Evolutionary conservation across 2,888 invertebrate genomes (phyloP).

Genomic region (Plagodis pulveraria): DNA sequence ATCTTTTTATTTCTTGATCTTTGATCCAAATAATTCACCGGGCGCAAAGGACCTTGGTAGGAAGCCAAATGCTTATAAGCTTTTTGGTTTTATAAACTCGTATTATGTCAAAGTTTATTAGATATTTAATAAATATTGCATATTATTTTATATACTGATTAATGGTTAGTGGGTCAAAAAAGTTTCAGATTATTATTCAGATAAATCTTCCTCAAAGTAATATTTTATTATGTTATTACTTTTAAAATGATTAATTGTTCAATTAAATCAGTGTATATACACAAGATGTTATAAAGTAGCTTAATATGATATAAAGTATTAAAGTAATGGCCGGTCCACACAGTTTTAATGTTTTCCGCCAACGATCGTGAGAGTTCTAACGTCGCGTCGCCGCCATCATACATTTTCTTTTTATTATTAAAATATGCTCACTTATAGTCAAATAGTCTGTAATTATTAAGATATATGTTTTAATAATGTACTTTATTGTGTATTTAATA

Average conservation of each 20-base stretch:
- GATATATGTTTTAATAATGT: conserved; percentile 45
- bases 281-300: conserved; percentile 37
- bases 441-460: conserved; percentile 48
- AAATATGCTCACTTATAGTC: conserved; percentile 41
- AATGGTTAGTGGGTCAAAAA: not conserved
- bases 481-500: conserved; percentile 12
- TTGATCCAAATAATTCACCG: conserved; percentile 17
- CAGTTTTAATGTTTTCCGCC: conserved; percentile 53
- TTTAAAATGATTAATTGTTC: conserved; percentile 10
- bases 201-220: conserved; percentile 5
- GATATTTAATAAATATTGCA: conserved; percentile 3
- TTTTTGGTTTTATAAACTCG: conserved; percentile 1
- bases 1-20: conserved; percentile 25
- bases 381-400: conserved; percentile 41
- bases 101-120: not conserved
- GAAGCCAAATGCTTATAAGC: conserved; percentile 14
- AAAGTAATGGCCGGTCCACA: conserved; percentile 37
- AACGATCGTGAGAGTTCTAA: conserved; percentile 35
- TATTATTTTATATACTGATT: conserved; percentile 9
- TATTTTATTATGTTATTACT: not conserved
- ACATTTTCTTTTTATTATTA: conserved; percentile 44
- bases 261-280: conserved; percentile 17
- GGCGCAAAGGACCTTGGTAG: conserved; percentile 17
- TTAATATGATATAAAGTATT: conserved; percentile 33
- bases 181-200: not conserved